These are phyloP conservation scores for Metaphire vulgaris DNA, from an alignment of 1,140 invertebrate species.

Conservation along the genomic window DNA sequence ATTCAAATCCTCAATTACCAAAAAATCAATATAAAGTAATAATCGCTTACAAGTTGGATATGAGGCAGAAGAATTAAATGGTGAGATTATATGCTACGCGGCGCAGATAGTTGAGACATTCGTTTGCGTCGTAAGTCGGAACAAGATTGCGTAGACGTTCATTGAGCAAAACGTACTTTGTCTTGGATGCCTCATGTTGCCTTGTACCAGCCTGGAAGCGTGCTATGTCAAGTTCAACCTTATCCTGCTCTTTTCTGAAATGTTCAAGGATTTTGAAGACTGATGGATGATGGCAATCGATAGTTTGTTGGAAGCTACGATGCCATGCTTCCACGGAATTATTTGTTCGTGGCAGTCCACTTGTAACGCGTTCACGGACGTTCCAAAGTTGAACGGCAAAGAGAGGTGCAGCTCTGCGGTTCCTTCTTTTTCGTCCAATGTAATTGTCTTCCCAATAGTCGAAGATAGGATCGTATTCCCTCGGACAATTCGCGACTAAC, in stretches of 20 bases:
- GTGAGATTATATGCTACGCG: not conserved
- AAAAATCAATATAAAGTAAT: too few relatives aligned
- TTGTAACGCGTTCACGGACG: not conserved
- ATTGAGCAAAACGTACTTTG: not conserved
- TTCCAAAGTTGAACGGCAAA: conserved; percentile 6
- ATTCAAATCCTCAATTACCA: too few relatives aligned
- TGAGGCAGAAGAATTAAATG: too few relatives aligned
- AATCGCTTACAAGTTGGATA: too few relatives aligned
- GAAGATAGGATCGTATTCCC: not conserved
- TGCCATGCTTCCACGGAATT: conserved; percentile 15
- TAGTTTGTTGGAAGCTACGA: conserved; percentile 6
- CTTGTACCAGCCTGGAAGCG: not conserved
- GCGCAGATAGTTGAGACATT: not conserved
- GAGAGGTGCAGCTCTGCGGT: not conserved
- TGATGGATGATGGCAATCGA: conserved; percentile 9
- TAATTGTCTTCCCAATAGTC: conserved; percentile 11
- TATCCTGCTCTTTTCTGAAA: conserved; percentile 9
- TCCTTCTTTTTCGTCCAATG: not conserved
- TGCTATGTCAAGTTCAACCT: not conserved
- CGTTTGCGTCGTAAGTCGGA: not conserved
- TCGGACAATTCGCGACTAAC: conserved; percentile 1
- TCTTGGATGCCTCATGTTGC: not conserved
- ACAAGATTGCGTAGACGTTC: not conserved
- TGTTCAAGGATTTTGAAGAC: conserved; percentile 4
- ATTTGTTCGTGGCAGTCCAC: conserved; percentile 9